Evolutionary conservation across 2,113 vertebrate genomes (phyloP).

Genomic region (Gorsachius goisagi): DNA sequence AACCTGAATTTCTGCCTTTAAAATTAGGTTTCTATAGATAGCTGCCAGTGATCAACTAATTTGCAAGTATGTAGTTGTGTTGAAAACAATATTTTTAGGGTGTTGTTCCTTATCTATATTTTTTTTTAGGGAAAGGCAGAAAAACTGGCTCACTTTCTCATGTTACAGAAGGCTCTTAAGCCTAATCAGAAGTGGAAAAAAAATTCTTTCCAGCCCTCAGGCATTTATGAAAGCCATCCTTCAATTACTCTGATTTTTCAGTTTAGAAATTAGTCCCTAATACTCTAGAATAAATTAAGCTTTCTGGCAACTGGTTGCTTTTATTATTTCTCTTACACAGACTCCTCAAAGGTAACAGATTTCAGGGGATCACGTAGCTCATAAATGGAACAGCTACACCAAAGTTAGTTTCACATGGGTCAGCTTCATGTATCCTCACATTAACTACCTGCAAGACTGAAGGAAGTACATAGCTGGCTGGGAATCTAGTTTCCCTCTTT

Average conservation of each 20-base stretch:
- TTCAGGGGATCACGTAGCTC: neutral
- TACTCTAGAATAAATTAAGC: neutral
- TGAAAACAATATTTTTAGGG: neutral
- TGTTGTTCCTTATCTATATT: neutral
- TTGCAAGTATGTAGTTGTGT: neutral
- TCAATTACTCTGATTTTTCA: neutral
- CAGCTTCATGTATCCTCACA: neutral
- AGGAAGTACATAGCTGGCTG: neutral
- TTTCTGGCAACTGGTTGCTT: neutral
- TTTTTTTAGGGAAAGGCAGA: neutral
- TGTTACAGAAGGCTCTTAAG: neutral
- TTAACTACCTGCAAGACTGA: neutral
- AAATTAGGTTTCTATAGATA: neutral
- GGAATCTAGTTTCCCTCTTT: neutral
- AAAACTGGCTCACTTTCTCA: neutral
- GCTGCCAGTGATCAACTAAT: neutral
- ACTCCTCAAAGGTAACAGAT: neutral
- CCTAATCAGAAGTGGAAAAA: neutral
- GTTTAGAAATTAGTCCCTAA: neutral
- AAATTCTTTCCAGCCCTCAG: neutral
- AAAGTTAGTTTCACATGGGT: neutral
- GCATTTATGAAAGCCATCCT: neutral
- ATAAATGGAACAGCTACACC: neutral
- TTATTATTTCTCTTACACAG: neutral
- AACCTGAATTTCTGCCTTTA: neutral